These are phyloP conservation scores for Erpornis zantholeuca DNA, from an alignment of 2,113 vertebrate species.

Conservation along the genomic window DNA sequence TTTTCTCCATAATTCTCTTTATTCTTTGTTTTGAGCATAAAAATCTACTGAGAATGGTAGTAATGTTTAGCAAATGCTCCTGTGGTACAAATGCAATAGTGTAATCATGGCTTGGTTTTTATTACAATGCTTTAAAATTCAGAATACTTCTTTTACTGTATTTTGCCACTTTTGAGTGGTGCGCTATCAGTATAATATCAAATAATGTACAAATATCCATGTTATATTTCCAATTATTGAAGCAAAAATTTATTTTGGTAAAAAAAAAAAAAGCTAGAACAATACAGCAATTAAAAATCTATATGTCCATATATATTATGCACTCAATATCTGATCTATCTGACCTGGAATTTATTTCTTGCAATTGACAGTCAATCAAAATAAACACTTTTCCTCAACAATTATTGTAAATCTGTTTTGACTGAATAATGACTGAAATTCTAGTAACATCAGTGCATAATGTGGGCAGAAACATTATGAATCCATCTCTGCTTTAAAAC, in stretches of 20 bases:
- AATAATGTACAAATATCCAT: background rate
- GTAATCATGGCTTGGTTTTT: background rate
- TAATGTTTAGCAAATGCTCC: background rate
- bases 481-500: background rate
- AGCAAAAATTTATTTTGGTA: background rate
- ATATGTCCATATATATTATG: background rate
- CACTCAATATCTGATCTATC: background rate
- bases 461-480: background rate
- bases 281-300: background rate
- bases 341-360: background rate
- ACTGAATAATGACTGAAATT: background rate
- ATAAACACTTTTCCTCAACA: background rate
- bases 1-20: background rate
- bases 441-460: background rate
- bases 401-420: background rate
- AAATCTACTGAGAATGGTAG: background rate
- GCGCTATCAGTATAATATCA: background rate
- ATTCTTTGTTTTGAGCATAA: conserved; percentile 39
- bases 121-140: background rate
- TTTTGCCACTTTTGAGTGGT: background rate
- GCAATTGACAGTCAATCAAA: background rate
- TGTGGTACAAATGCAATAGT: background rate
- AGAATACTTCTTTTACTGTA: background rate
- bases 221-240: background rate
- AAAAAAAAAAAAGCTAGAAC: background rate